These are phyloP conservation scores for Nebria brevicollis DNA, from an alignment of 2,888 invertebrate species.

Conservation along the genomic window DNA sequence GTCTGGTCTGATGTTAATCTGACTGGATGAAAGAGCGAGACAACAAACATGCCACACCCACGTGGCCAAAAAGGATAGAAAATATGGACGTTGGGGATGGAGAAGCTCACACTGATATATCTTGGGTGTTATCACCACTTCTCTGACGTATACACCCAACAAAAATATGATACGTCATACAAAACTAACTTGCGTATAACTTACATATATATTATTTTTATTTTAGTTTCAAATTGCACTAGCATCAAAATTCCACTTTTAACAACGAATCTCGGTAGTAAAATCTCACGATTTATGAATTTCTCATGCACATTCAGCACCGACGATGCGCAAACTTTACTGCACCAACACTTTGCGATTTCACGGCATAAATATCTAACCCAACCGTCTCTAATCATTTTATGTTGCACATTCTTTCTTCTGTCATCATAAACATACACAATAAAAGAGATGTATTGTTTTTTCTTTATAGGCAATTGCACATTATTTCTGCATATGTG, in stretches of 20 bases:
- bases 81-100: neutral
- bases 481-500: neutral
- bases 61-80: conserved; percentile 3
- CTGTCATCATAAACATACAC: neutral
- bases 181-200: conserved; percentile 16
- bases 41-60: neutral
- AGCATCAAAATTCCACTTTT: conserved; percentile 34
- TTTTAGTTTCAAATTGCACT: conserved; percentile 37
- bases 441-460: neutral
- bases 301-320: conserved; percentile 13
- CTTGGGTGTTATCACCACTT: conserved; percentile 37
- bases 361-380: neutral
- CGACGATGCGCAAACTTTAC: neutral
- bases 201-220: conserved; percentile 37
- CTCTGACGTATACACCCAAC: neutral
- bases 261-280: conserved; percentile 18
- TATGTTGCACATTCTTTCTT: conserved; percentile 1
- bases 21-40: conserved; percentile 19
- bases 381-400: conserved; percentile 1
- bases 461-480: neutral
- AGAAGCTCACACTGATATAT: conserved; percentile 22
- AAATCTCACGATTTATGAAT: conserved; percentile 36
- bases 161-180: conserved; percentile 14
- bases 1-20: conserved; percentile 44
- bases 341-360: neutral